Evolutionary conservation across 2,888 invertebrate species (phyloP), one percentile per base, ranked within the genome.

Genomic region (Desoria tigrina): DNA sequence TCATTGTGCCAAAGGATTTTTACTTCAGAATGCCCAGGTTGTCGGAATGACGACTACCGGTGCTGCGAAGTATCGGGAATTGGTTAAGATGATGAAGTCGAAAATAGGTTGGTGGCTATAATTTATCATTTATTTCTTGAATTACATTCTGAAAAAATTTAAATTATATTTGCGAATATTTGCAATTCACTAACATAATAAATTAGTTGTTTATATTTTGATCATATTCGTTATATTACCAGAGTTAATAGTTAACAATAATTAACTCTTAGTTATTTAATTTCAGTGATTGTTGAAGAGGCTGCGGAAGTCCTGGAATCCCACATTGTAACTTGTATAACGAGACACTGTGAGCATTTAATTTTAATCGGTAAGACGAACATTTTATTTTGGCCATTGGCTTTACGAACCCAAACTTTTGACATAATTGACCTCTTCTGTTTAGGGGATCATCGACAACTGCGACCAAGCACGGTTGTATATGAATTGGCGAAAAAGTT

Each of bases 291-390:
- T 21, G 88, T 94, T 0, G 94, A 94, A 79, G 94, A 94, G 81
- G 93, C 93, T 0, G 93, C 92, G 0, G 92, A 94, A 81, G 89
- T 93, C 0, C 80, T 92, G 39, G 94, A 94, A 78, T 84, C 89
- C 0, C 94, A 94, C 78, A 86, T 92, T 18, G 81, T 92, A 0
- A 87, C 90, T 0, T 87, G 90, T 0, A 81, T 94, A 21, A 89
- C 89, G 0, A 79, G 83, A 27, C 80, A 85, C 55, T 89, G 90
- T 71, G 82, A 93, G 78, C 94, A 94, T 79, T 83, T 92, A 1
- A 89, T 94, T 77, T 83, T 94, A 18, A 90, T 94, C 84, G 93
- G 92, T 83, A 79, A 81, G 78, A 74, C 32, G n/a, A 32, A 56
- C 24, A 14, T 18, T 16, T 42, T 62, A n/a, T 32, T 21, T 61